Evolutionary conservation across 2,797 vertebrate species (phyloP), one percentile per base, ranked within the genome.

Genomic region (Coccyzus lansbergi): DNA sequence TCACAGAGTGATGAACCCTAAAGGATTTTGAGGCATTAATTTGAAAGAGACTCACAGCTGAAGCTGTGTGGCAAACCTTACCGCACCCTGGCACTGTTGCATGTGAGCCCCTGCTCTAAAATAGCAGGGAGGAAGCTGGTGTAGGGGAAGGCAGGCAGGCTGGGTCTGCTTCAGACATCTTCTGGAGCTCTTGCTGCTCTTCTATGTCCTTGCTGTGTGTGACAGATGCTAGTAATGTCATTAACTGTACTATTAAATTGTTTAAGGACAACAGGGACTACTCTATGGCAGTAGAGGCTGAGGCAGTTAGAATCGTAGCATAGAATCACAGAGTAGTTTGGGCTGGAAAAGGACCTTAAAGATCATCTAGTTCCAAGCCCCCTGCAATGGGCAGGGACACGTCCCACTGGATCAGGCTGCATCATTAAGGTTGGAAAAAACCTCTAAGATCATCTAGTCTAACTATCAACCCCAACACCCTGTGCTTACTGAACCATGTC

Each of bases 51-150:
- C 1, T 8, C 48, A 21, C 10, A 77, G 25, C 29, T 40, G 31
- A 22, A 10, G 4, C 29, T 2, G 0, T 6, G 13, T 40, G 40
- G 38, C 46, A 12, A 75, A 40, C 16, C 8, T 65, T 5, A 2
- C 18, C 2, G 4, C 9, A 12, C 24, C 19, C 21, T 0, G 1
- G 55, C 44, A 46, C 38, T 49, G 22, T 22, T 69, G 28, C 7
- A 1, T 19, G 19, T 52, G n/a, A 49, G 67, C 25, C 9, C 3
- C 2, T 6, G 8, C 4, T 24, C 15, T 60, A 15, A n/a, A 44
- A 44, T 6, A 42, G 46, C 19, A 17, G 29, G 42, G 10, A 31
- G 70, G 63, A 33, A 44, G 44, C 21, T 64, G 49, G 13, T 13
- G 13, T 42, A 13, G 13, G 17, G 42, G 12, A n/a, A n/a, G n/a